Evolutionary conservation across 2,888 invertebrate species (phyloP), one percentile per base, ranked within the genome.

Genomic region (Drosophila flavopinicola): DNA sequence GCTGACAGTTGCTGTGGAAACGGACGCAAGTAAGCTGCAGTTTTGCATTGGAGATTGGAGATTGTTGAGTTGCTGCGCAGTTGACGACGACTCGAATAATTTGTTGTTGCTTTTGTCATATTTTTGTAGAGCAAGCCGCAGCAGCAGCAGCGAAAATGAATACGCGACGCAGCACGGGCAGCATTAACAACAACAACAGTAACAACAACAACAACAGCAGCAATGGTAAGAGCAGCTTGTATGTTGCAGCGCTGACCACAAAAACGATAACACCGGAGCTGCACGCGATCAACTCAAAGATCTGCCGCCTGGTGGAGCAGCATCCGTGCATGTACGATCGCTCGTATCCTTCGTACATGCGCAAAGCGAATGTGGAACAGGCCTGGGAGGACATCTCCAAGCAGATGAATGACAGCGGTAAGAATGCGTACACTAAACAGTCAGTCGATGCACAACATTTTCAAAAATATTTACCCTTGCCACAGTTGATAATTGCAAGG

Each of bases 281-380:
- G 66, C 88, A 85, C 29, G 76, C 78, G 41, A 69, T 80, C 7
- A 90, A 90, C 57, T 79, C 87, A 0, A 89, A 88, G 68, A 85
- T 90, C 17, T 90, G 90, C 15, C 85, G 87, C 1, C 56, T 90
- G 30, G 89, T 90, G 25, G 74, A 87, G 32, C 65, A 72, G 32
- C 78, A 88, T 72, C 87, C 90, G 1, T 90, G 89, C 56, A 88
- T 90, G 75, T 90, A 89, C 58, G 90, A 90, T 74, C 89, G 90
- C 11, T 86, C 87, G 13, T 77, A 88, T 63, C 65, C 77, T 1
- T 72, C 80, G 41, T 90, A 88, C 64, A 70, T 88, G 54, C 86
- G 85, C 32, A 90, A 90, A 41, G 86, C 89, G 9, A 75, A 78
- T 17, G 83, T 89, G 38, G 88, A 89, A 25, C 78, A 75, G 27